Evolutionary conservation across 2,113 vertebrate species (phyloP).

Genomic region (Sardina pilchardus): DNA sequence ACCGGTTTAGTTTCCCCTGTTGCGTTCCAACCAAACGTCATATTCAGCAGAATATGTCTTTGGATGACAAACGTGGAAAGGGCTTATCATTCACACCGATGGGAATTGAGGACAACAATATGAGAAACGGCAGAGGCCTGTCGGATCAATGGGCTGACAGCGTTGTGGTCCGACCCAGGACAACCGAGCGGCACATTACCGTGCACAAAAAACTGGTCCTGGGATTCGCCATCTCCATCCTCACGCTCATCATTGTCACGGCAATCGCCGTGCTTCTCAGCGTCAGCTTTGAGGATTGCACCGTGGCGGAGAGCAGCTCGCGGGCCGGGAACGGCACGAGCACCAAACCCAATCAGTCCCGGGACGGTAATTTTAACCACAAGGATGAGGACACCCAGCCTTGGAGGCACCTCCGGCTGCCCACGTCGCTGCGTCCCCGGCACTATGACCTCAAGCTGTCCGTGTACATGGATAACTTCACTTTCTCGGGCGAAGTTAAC

Average conservation of each 20-base stretch:
- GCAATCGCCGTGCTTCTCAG: slow-evolving; percentile 86
- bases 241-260: slow-evolving; percentile 86
- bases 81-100: slow-evolving; percentile 65
- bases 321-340: slow-evolving; percentile 47
- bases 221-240: slow-evolving; percentile 87
- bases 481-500: slow-evolving; percentile 90
- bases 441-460: slow-evolving; percentile 90
- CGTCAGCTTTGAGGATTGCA: slow-evolving; percentile 87
- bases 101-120: slow-evolving; percentile 83
- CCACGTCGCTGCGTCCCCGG: slow-evolving; percentile 79
- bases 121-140: slow-evolving; percentile 81
- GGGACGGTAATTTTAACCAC: slow-evolving; percentile 61
- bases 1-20: not conserved
- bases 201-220: slow-evolving; percentile 86
- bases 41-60: slow-evolving; percentile 59
- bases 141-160: slow-evolving; percentile 86
- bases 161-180: slow-evolving; percentile 79
- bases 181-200: slow-evolving; percentile 85
- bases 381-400: slow-evolving; percentile 72
- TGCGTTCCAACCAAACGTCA: slow-evolving; percentile 11
- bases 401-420: slow-evolving; percentile 82
- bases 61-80: slow-evolving; percentile 70
- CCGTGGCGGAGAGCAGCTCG: slow-evolving; percentile 55
- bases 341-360: slow-evolving; percentile 58
- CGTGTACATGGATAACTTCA: slow-evolving; percentile 95